phyloP scores from a whole-genome alignment of 1,140 invertebrate species.

The Drosophila triauraria region DNA sequence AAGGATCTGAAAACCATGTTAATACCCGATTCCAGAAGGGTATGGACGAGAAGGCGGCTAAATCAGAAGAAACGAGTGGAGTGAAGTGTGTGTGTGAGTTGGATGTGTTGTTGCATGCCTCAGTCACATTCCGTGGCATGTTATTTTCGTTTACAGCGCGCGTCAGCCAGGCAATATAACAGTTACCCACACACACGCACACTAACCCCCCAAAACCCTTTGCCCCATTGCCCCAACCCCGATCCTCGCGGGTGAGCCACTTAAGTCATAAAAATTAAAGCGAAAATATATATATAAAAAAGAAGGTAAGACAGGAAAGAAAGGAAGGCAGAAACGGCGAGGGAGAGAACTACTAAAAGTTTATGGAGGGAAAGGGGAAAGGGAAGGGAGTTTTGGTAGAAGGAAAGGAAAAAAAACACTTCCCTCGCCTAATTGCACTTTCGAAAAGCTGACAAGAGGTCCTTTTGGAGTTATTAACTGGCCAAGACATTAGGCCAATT shows the following conservation, averaged over 20 bases:
- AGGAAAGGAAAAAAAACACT: not conserved
- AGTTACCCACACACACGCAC: conserved; percentile 38
- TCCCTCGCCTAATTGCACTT: not conserved
- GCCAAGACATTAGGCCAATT: conserved; percentile 1
- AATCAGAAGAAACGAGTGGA: conserved; percentile 59
- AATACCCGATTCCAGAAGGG: not conserved
- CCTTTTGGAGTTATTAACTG: conserved; percentile 1
- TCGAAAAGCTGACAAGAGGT: not conserved
- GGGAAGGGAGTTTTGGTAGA: not conserved
- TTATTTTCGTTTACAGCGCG: conserved; percentile 72
- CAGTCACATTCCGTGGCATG: conserved; percentile 80
- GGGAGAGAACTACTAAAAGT: conserved; percentile 20
- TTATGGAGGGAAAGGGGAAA: conserved; percentile 8
- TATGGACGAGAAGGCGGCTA: conserved; percentile 20
- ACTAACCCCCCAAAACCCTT: not conserved
- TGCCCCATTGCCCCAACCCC: not conserved
- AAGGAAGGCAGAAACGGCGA: not conserved
- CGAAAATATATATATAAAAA: conserved; percentile 34
- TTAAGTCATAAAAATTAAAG: conserved; percentile 81
- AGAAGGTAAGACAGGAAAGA: conserved; percentile 25
- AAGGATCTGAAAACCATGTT: not conserved
- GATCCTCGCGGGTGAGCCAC: conserved; percentile 47
- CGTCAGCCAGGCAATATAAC: conserved; percentile 79
- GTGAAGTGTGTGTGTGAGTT: conserved; percentile 16
- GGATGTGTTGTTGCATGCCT: conserved; percentile 43